Conservation (phyloP, 2,113 vertebrate genomes). For the Tragelaphus strepsiceros region DNA sequence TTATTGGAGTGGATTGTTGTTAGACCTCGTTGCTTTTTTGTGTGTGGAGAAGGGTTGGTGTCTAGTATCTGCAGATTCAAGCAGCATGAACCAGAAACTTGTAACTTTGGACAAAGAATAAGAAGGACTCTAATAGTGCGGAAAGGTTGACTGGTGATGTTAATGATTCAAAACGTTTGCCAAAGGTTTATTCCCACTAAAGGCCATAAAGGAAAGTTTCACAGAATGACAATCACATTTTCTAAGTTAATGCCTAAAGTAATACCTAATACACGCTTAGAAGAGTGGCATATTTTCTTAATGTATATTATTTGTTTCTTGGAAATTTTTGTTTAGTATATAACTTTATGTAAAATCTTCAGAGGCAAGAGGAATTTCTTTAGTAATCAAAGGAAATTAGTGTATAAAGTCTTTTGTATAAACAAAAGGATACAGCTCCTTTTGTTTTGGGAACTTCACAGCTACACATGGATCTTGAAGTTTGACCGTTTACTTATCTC, state of each 20-base stretch:
- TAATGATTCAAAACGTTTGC: not conserved
- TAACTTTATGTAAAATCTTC: not conserved
- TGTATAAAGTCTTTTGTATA: not conserved
- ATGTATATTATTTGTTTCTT: not conserved
- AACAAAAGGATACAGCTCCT: not conserved
- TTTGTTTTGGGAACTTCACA: not conserved
- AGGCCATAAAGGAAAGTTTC: not conserved
- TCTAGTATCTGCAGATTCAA: not conserved
- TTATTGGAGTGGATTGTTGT: not conserved
- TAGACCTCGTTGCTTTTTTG: not conserved
- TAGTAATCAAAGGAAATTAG: not conserved
- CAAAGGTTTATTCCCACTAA: not conserved
- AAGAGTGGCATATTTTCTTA: not conserved
- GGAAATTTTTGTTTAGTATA: not conserved
- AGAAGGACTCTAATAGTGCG: not conserved
- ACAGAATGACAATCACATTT: not conserved
- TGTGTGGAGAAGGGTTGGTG: not conserved
- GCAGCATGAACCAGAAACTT: not conserved
- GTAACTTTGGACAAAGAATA: not conserved
- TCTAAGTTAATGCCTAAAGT: not conserved
- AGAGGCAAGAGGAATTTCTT: not conserved
- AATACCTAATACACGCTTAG: not conserved
- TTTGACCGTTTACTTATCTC: slow-evolving; percentile 16
- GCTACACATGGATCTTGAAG: not conserved
- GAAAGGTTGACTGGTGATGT: not conserved